Evolutionary conservation across 2,888 invertebrate species (phyloP), one percentile per base, ranked within the genome.

Genomic region (Gisinianus flammeolus): DNA sequence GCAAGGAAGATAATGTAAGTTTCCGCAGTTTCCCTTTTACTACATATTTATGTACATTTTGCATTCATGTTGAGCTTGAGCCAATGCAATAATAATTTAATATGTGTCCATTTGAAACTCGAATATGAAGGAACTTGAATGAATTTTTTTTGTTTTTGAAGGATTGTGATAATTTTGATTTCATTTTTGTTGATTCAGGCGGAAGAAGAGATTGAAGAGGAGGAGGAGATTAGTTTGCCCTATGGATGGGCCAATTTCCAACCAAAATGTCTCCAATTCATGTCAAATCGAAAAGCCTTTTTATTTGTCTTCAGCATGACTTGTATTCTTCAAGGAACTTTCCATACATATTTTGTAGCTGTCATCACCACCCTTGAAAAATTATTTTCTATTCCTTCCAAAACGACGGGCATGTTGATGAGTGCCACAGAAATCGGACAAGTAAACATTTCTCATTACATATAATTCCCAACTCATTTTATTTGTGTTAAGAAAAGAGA

Each of bases 341-440:
- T 94, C 88, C 94, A 94, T 88, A 96, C 96, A 62, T 96, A 96
- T 88, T 95, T 96, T 87, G 96, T 96, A 79, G 94, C 94, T 87
- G 94, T 95, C 83, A 94, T 96, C 86, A 96, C 96, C 78, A 96
- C 96, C 44, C 93, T 96, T 83, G 96, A 96, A 88, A 96, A 95
- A 88, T 89, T 96, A 80, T 96, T 95, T 87, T 93, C 94, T 89
- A 93, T 96, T 80, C 95, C 95, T 87, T 95, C 95, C 78, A 94
- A 94, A 88, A 95, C 94, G 62, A 96, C 95, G 0, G 96, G 96
- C 0, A 91, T 94, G 78, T 91, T 96, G 85, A 90, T 96, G 90
- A 94, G 94, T 84, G 95, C 95, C 82, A 95, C 95, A 26, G 96
- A 96, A 88, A 93, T 96, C 86, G 96, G 96, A 0, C 96, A 96